phyloP scores from a whole-genome alignment of 2,797 vertebrate species.

The Eospalax fontanierii region DNA sequence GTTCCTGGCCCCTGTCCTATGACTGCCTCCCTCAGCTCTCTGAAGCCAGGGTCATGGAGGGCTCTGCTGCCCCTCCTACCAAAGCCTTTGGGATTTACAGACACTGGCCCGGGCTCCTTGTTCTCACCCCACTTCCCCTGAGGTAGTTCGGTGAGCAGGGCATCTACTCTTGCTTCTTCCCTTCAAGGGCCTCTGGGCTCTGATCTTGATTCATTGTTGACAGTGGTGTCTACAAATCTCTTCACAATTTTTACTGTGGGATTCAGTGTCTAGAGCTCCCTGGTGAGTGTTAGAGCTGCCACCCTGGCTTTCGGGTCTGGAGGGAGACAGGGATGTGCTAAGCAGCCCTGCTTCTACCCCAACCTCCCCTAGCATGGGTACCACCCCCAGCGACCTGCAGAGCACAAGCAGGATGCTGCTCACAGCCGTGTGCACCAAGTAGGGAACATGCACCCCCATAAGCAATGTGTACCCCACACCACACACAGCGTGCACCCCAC shows the following conservation, averaged over 20 bases:
- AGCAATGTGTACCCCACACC: not conserved
- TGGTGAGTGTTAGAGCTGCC: too few species aligned
- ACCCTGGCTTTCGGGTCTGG: fast-evolving
- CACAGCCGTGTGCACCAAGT: not conserved
- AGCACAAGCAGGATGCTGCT: fast-evolving
- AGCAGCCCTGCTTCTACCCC: fast-evolving
- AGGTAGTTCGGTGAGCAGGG: not conserved
- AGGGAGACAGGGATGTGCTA: not conserved
- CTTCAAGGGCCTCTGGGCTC: not conserved
- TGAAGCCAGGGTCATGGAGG: not conserved
- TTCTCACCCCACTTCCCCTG: not conserved
- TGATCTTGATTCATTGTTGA: not conserved
- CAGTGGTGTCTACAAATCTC: fast-evolving
- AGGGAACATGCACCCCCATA: too few species aligned
- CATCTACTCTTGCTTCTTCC: too few species aligned
- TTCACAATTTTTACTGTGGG: fast-evolving
- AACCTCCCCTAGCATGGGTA: fast-evolving
- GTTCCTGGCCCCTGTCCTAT: not conserved
- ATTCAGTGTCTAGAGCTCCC: fast-evolving
- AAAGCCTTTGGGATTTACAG: not conserved
- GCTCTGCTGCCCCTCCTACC: not conserved
- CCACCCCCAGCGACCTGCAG: not conserved
- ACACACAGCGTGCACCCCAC: fast-evolving
- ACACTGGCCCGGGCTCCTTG: not conserved
- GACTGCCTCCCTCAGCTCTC: not conserved